A percentile compares a stretch with the other conserved stretches of the same genome.
Conservation (phyloP, 2,113 vertebrate species). For the Ctenodactylus gundi region DNA sequence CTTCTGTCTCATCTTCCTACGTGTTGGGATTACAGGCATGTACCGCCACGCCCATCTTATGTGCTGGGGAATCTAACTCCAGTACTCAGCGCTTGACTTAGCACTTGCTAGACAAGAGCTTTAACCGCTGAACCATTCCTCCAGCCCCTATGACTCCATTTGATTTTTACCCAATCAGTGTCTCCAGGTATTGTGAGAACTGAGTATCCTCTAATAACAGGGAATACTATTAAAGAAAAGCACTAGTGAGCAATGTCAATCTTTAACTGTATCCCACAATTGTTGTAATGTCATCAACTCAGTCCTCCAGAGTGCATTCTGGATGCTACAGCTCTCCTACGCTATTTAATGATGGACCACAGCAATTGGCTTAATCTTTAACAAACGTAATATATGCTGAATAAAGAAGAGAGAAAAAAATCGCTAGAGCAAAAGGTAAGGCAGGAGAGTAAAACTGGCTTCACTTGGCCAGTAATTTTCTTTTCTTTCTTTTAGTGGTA, state of each 20-base stretch:
- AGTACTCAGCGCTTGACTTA: no score
- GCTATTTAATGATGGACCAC: neutral
- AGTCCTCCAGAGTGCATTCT: neutral
- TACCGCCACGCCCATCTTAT: no score
- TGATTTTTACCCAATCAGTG: neutral
- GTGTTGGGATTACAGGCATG: no score
- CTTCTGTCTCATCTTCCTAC: no score
- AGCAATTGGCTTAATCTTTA: neutral
- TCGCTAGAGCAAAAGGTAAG: neutral
- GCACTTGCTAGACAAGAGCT: no score
- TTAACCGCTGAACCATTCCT: no score
- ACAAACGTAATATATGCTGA: neutral
- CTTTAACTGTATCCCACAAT: no score
- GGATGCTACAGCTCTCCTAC: neutral
- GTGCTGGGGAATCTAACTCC: no score
- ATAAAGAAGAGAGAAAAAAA: neutral
- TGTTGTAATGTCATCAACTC: neutral
- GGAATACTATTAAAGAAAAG: constrained; percentile 28
- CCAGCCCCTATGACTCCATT: no score
- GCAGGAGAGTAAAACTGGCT: neutral
- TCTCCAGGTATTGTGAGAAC: neutral
- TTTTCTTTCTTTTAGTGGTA: neutral
- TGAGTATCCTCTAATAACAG: neutral
- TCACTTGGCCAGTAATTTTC: neutral
- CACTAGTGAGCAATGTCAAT: neutral